phyloP scores from a whole-genome alignment of 1,140 invertebrate species.

The Drosophila burlai region DNA sequence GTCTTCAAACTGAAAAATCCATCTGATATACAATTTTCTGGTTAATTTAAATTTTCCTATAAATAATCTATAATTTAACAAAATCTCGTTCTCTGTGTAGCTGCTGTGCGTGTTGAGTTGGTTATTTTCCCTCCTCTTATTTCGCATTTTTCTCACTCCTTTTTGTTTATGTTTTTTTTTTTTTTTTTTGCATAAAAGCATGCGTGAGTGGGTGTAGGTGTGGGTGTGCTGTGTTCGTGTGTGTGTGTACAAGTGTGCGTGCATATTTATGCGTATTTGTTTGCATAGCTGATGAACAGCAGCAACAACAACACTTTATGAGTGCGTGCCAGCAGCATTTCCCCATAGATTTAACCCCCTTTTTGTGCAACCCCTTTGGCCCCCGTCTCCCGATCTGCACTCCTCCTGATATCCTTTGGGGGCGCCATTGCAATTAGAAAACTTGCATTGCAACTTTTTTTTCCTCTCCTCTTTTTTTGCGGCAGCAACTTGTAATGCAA shows the following conservation, averaged over 20 bases:
- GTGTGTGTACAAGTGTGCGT: conserved; percentile 44
- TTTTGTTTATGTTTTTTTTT: neutral
- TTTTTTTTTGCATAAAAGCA: conserved; percentile 43
- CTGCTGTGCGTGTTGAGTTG: conserved; percentile 63
- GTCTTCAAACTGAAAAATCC: too few species aligned
- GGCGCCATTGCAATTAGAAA: conserved; percentile 72
- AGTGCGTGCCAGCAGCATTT: conserved; percentile 60
- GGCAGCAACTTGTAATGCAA: conserved; percentile 64
- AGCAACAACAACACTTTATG: conserved; percentile 52
- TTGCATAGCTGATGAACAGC: conserved; percentile 78
- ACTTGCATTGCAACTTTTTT: conserved; percentile 71
- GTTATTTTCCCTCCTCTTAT: conserved; percentile 38
- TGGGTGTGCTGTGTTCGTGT: conserved; percentile 4
- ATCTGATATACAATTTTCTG: too few species aligned
- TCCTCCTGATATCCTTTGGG: conserved; percentile 40
- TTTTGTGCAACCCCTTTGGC: conserved; percentile 11
- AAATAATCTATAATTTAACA: neutral
- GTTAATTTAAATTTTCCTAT: too few species aligned
- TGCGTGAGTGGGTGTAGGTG: conserved; percentile 46
- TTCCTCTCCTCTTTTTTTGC: neutral
- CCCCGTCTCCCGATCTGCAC: conserved; percentile 26
- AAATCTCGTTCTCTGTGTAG: neutral
- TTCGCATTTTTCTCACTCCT: conserved; percentile 6
- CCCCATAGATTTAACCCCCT: conserved; percentile 19
- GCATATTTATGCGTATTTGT: conserved; percentile 83